Evolutionary conservation across 2,888 invertebrate species (phyloP).

Genomic region (Ornithoptera priamus): DNA sequence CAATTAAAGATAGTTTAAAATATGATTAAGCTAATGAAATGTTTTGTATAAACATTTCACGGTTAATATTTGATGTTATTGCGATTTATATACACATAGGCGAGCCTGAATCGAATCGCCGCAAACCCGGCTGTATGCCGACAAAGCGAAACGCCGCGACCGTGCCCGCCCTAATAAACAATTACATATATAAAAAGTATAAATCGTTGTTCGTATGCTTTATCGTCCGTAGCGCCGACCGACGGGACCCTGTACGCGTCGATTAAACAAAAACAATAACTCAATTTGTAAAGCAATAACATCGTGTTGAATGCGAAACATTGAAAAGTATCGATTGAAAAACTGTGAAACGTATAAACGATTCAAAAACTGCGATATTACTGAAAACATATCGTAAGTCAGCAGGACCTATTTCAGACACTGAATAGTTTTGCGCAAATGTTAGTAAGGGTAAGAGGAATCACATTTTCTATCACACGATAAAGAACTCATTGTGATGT

Average conservation of each 20-base stretch:
- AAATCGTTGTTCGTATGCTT: constrained; percentile 57
- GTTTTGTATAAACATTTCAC: not conserved
- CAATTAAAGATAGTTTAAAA: too few species aligned
- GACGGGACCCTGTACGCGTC: constrained; percentile 14
- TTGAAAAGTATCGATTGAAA: not conserved
- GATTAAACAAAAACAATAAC: constrained; percentile 30
- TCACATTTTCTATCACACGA: too few species aligned
- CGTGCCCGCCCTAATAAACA: constrained; percentile 61
- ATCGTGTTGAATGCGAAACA: constrained; percentile 7
- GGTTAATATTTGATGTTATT: constrained; percentile 23
- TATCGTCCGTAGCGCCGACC: constrained; percentile 57
- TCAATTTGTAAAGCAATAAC: constrained; percentile 25
- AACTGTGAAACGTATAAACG: not conserved
- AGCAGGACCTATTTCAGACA: too few species aligned
- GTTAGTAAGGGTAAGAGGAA: too few species aligned
- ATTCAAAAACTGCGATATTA: not conserved
- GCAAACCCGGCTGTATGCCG: constrained; percentile 57
- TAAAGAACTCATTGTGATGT: too few species aligned
- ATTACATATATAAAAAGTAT: constrained; percentile 68
- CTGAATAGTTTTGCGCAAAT: too few species aligned
- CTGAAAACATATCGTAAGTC: too few species aligned
- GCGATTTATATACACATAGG: constrained; percentile 40
- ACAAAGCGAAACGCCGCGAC: constrained; percentile 52
- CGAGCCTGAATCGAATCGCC: constrained; percentile 58
- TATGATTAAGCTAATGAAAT: too few species aligned